phyloP scores from a whole-genome alignment of 2,888 invertebrate species.

The Clivina fossor region DNA sequence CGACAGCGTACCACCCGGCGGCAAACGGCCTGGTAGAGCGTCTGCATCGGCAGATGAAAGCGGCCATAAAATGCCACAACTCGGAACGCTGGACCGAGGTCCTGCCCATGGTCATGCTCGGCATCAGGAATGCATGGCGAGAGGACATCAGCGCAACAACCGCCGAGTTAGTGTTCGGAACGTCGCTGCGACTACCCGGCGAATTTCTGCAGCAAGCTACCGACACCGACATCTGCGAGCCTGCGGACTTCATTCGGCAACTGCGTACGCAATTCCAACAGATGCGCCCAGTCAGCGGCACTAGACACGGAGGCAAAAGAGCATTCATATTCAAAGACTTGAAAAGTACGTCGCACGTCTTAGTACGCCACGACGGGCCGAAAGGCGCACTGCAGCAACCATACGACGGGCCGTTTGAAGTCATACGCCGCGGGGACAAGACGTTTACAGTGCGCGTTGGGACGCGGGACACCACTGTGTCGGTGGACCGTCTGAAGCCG shows the following conservation, averaged over 20 bases:
- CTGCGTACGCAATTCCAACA: not conserved
- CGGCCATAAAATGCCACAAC: constrained; percentile 41
- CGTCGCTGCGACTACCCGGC: constrained; percentile 36
- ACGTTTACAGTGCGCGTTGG: too few species aligned
- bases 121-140: not conserved
- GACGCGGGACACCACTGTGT: too few species aligned
- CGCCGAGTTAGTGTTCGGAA: constrained; percentile 37
- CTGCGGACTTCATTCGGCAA: not conserved
- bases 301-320: constrained; percentile 6
- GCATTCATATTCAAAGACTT: constrained; percentile 16
- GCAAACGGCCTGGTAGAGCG: constrained; percentile 39
- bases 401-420: too few species aligned
- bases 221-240: not conserved
- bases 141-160: constrained; percentile 30
- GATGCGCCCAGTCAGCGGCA: not conserved
- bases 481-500: too few species aligned
- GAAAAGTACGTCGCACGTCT: too few species aligned
- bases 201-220: constrained; percentile 32
- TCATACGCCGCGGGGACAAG: too few species aligned
- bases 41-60: too few species aligned
- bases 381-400: too few species aligned
- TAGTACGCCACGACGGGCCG: too few species aligned
- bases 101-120: not conserved
- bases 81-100: constrained; percentile 16
- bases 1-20: constrained; percentile 33